A percentile compares a stretch with the other conserved stretches of the same genome.
Evolutionary conservation across 2,888 invertebrate species (phyloP).

Genomic region (Stegophylla sp.): DNA sequence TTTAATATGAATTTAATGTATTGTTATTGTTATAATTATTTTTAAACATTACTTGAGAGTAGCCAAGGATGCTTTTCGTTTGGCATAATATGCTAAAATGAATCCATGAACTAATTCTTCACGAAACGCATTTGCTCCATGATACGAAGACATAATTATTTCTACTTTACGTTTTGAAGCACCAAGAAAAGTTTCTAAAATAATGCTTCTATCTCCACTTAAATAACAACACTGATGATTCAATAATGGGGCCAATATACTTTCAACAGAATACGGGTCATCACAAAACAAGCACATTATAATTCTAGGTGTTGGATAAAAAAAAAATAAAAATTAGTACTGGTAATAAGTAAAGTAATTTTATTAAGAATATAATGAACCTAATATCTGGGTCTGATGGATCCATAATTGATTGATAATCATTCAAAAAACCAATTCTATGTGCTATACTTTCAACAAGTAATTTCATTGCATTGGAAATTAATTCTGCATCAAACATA

Average conservation of each 20-base stretch:
- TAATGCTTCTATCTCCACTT: constrained; percentile 84
- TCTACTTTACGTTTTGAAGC: constrained; percentile 87
- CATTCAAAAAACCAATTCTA: constrained; percentile 76
- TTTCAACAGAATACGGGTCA: constrained; percentile 89
- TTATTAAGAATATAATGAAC: constrained; percentile 65
- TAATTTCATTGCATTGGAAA: constrained; percentile 77
- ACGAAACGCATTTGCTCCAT: constrained; percentile 89
- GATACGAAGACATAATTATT: constrained; percentile 93
- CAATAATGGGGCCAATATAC: constrained; percentile 84
- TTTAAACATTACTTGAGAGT: constrained; percentile 78
- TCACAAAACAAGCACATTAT: constrained; percentile 97
- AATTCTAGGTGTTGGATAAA: constrained; percentile 69
- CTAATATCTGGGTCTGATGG: constrained; percentile 84
- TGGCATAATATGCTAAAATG: constrained; percentile 92
- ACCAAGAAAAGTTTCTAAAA: constrained; percentile 89
- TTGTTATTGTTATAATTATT: constrained; percentile 7
- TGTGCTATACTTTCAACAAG: constrained; percentile 80
- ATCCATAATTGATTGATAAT: constrained; percentile 77
- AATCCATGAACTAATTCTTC: constrained; percentile 94
- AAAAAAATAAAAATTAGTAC: not conserved
- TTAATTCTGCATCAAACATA: constrained; percentile 71
- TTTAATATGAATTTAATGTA: not conserved
- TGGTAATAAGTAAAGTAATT: not conserved
- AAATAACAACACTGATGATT: constrained; percentile 86
- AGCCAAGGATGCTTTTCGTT: constrained; percentile 91